These are phyloP conservation scores for Hemicordylus capensis DNA, from an alignment of 2,113 vertebrate genomes.

Conservation along the genomic window DNA sequence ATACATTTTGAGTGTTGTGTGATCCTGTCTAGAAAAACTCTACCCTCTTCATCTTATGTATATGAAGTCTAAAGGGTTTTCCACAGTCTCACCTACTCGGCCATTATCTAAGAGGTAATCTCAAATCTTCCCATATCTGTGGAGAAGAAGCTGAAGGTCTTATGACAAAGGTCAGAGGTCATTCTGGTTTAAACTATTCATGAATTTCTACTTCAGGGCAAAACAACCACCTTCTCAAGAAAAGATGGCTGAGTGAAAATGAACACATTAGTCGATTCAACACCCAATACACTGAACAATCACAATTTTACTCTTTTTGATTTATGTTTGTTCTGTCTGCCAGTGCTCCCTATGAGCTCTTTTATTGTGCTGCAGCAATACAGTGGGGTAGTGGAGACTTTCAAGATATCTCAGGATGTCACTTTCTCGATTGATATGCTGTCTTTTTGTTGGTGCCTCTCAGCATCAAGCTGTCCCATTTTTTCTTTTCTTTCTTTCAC, in stretches of 20 bases:
- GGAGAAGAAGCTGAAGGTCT: not conserved
- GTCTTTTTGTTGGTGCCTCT: not conserved
- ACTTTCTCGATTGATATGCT: constrained; percentile 2
- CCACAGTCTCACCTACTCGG: too few relatives aligned
- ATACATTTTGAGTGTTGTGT: too few relatives aligned
- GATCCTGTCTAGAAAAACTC: too few relatives aligned
- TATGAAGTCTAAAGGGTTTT: too few relatives aligned
- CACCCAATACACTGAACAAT: not conserved
- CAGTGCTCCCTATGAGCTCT: not conserved
- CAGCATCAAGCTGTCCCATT: not conserved
- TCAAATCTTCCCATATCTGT: not conserved
- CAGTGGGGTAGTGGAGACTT: not conserved
- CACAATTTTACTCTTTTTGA: constrained; percentile 6
- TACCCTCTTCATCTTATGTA: too few relatives aligned
- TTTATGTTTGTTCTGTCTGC: not conserved
- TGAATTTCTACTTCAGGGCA: constrained; percentile 10
- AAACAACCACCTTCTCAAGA: constrained; percentile 6
- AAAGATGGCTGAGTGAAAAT: constrained; percentile 17
- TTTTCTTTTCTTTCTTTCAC: not conserved
- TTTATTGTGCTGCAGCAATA: not conserved
- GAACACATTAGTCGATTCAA: constrained; percentile 17
- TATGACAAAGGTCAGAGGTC: not conserved
- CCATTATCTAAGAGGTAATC: not conserved
- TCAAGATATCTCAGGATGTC: not conserved
- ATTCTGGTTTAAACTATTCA: not conserved